phyloP scores from a whole-genome alignment of 2,797 vertebrate genomes.

The Cuculus canorus region DNA sequence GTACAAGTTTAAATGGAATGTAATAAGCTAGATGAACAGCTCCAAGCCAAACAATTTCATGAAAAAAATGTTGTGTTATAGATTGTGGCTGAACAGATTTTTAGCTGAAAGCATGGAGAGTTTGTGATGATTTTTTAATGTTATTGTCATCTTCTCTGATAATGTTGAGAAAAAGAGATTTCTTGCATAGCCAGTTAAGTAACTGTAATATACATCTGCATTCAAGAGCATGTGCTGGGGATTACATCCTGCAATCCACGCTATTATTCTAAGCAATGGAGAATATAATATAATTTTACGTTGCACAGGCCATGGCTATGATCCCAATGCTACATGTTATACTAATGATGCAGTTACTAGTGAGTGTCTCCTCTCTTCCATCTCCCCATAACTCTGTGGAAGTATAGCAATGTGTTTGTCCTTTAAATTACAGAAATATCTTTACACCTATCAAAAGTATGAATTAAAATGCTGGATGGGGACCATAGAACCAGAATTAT shows the following conservation, averaged over 20 bases:
- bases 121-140: slow-evolving; percentile 43
- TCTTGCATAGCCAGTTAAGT: slow-evolving; percentile 34
- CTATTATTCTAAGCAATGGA: slow-evolving; percentile 22
- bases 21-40: slow-evolving; percentile 34
- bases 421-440: slow-evolving; percentile 30
- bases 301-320: background rate
- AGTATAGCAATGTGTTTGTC: slow-evolving; percentile 7
- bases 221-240: background rate
- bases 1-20: slow-evolving; percentile 51
- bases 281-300: slow-evolving; percentile 23
- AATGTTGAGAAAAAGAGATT: slow-evolving; percentile 31
- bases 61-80: slow-evolving; percentile 8
- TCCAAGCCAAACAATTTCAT: slow-evolving; percentile 50
- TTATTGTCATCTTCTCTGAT: slow-evolving; percentile 13
- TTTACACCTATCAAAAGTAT: background rate
- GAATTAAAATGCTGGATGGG: background rate
- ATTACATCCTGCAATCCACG: background rate
- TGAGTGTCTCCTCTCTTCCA: background rate
- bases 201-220: background rate
- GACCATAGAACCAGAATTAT: background rate
- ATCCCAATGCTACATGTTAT: background rate
- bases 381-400: background rate
- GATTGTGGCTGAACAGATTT: slow-evolving; percentile 20
- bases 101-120: slow-evolving; percentile 23
- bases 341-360: slow-evolving; percentile 16